Evolutionary conservation across 2,113 vertebrate species (phyloP), one percentile per base, ranked within the genome.

Genomic region (Phalacrocorax brasilianus): DNA sequence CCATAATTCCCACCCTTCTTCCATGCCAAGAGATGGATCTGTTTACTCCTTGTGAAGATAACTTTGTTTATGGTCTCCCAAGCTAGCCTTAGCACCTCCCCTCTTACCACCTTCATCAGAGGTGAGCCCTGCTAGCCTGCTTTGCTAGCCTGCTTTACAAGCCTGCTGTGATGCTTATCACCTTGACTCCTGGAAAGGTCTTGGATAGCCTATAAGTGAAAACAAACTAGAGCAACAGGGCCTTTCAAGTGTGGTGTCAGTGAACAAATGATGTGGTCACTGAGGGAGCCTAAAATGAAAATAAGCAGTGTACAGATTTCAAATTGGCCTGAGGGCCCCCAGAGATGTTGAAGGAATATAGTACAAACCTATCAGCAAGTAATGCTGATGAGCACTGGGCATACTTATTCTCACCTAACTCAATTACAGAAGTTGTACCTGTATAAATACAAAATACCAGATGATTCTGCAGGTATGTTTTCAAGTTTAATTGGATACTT

Each of bases 161-260:
- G 42, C 33, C 65, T 28, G 67, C 88, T 33, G 33, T 11, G 74
- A 33, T 70, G 74, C 71, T 78, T 61, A 61, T 75, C 33, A 2
- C n/a, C 58, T 49, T 4, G 38, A 58, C 12, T 3, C 44, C 62
- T 3, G 0, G 62, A 19, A 85, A 58, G 21, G 23, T 70, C 74
- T 61, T 23, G 28, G 35, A 8, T 6, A 27, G 24, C 66, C 58
- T 73, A 10, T 14, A 12, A 82, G 35, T 3, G 45, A 88, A 53
- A 68, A 4, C 66, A 72, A 62, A 3, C 47, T 11, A 13, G 13
- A 52, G 62, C 0, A 0, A 61, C 3, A 45, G 45, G 82, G 53
- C 40, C 80, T 78, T 88, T 80, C 49, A 21, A 40, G n/a, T 40
- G 52, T 27, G 77, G 84, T 84, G 66, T 16, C 73, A 61, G 38